Percentiles rank a stretch among this genome's conserved stretches.
These are phyloP conservation scores for Ictalurus furcatus DNA, from an alignment of 2,113 vertebrate species.

Conservation along the genomic window DNA sequence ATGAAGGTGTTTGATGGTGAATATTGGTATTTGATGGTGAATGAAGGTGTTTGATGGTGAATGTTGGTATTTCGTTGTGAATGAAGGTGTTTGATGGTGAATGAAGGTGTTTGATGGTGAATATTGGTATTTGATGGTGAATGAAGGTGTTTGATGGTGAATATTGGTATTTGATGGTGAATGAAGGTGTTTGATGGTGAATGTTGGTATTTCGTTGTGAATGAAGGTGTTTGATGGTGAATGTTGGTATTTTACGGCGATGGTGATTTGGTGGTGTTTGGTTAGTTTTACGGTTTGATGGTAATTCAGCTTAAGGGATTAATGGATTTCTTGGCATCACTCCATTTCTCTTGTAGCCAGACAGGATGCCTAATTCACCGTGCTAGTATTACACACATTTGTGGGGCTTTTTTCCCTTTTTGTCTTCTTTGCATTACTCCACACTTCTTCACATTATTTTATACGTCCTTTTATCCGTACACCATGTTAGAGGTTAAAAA, in stretches of 20 bases:
- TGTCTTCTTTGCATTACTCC: neutral
- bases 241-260: neutral
- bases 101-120: neutral
- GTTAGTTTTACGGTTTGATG: neutral
- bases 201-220: neutral
- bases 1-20: neutral
- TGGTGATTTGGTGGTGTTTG: neutral
- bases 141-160: neutral
- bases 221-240: neutral
- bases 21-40: neutral
- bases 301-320: neutral
- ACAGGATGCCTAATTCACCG: neutral
- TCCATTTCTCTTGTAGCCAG: neutral
- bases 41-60: neutral
- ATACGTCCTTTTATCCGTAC: slow-evolving; percentile 11
- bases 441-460: neutral
- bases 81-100: neutral
- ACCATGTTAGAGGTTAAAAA: slow-evolving; percentile 60
- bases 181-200: neutral
- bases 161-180: neutral
- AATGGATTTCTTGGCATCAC: neutral
- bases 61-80: neutral
- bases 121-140: neutral
- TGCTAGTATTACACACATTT: neutral
- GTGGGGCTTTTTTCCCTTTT: neutral